Evolutionary conservation across 1,140 invertebrate genomes (phyloP).

Genomic region (Oryctes rhinoceros): DNA sequence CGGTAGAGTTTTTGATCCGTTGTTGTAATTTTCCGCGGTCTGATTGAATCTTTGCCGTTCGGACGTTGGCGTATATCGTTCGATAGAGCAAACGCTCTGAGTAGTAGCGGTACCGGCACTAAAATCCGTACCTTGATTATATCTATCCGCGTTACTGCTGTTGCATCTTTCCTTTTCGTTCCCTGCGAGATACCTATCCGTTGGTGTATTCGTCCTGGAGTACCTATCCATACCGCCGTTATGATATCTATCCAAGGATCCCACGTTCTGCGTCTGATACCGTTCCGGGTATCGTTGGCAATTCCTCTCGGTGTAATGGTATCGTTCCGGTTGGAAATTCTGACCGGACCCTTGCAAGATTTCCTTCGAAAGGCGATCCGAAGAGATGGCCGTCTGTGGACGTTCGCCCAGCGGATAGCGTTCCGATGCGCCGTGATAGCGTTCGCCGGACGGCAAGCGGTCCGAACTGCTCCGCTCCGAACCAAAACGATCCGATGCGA

Average conservation of each 20-base stretch:
- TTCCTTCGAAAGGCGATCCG: constrained; percentile 51
- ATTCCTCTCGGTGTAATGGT: constrained; percentile 48
- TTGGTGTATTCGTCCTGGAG: constrained; percentile 45
- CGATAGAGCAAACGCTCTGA: constrained; percentile 51
- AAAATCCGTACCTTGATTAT: constrained; percentile 36
- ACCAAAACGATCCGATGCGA: constrained; percentile 50
- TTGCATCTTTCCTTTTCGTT: constrained; percentile 50
- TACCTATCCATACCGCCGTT: constrained; percentile 38
- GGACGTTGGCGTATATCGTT: constrained; percentile 52
- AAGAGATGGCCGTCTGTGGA: constrained; percentile 54
- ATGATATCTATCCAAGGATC: constrained; percentile 53
- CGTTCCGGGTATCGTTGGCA: constrained; percentile 51
- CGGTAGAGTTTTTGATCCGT: constrained; percentile 50
- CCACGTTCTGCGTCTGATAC: constrained; percentile 51
- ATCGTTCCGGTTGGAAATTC: constrained; percentile 44
- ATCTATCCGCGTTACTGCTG: constrained; percentile 48
- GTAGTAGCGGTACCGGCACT: constrained; percentile 42
- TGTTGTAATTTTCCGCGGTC: background rate
- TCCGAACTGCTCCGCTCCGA: constrained; percentile 56
- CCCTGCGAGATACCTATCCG: constrained; percentile 52
- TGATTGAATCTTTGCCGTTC: constrained; percentile 19
- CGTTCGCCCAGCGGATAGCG: constrained; percentile 59
- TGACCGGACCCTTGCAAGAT: constrained; percentile 41
- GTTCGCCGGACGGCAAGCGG: constrained; percentile 56
- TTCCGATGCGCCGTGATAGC: constrained; percentile 57